These are phyloP conservation scores for Alviniconcha strummeri DNA, from an alignment of 2,888 invertebrate genomes.

Conservation along the genomic window DNA sequence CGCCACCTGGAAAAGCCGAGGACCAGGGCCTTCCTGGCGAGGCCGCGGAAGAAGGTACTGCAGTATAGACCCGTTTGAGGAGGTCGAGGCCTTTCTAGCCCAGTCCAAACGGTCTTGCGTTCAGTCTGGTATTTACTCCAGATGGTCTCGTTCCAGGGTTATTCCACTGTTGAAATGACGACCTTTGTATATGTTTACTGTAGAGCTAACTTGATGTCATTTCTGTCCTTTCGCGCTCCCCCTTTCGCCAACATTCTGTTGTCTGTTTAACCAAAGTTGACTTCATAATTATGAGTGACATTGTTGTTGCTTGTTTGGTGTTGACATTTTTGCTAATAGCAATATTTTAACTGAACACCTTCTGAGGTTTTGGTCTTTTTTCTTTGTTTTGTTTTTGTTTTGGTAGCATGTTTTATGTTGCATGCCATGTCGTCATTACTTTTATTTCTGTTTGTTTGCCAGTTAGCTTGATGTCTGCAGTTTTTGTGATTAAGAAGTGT, in stretches of 20 bases:
- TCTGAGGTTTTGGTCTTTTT: not conserved
- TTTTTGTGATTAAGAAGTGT: too few relatives aligned
- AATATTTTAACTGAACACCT: too few relatives aligned
- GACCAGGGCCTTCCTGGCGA: conserved; percentile 5
- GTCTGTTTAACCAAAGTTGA: not conserved
- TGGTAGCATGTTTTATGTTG: not conserved
- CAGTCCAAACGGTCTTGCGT: not conserved
- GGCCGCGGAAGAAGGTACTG: conserved; percentile 28
- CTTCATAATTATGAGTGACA: too few relatives aligned
- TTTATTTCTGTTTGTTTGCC: too few relatives aligned
- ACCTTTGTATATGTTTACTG: not conserved
- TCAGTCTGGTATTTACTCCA: not conserved
- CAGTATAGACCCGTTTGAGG: not conserved
- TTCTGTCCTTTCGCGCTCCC: conserved; percentile 15
- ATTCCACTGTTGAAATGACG: too few relatives aligned
- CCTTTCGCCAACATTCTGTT: conserved; percentile 5
- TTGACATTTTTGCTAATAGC: too few relatives aligned
- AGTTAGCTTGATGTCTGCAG: too few relatives aligned
- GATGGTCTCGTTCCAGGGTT: too few relatives aligned
- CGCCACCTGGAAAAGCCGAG: not conserved
- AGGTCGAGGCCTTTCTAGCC: not conserved
- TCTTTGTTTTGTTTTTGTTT: not conserved
- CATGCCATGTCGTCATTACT: not conserved
- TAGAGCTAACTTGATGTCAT: not conserved
- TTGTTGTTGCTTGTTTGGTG: too few relatives aligned